Evolutionary conservation across 2,888 invertebrate genomes (phyloP).

Genomic region (Eupelmus urozonus): DNA sequence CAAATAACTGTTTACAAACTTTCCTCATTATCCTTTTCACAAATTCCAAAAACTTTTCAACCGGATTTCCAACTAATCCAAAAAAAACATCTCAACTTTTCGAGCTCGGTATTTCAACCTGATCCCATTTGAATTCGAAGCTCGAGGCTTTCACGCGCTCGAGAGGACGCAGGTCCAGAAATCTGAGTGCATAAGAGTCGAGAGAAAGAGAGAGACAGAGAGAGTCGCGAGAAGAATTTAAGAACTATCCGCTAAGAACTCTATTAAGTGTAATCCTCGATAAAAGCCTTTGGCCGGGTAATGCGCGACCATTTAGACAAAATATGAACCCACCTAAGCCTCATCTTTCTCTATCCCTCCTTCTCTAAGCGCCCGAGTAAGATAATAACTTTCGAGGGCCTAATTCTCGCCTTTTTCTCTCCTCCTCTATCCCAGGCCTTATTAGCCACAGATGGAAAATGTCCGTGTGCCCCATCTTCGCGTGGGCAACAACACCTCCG

Average conservation of each 20-base stretch:
- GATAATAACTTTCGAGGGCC: slow-evolving; percentile 26
- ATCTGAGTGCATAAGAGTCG: no score
- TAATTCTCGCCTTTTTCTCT: background rate
- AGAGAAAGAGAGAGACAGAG: no score
- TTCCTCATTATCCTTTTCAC: no score
- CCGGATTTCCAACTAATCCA: no score
- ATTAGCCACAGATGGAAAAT: slow-evolving; percentile 14
- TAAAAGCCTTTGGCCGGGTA: slow-evolving; percentile 50
- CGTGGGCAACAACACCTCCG: background rate
- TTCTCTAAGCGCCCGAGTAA: background rate
- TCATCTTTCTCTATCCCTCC: background rate
- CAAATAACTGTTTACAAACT: no score
- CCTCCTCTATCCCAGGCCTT: slow-evolving; percentile 1
- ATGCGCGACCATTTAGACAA: slow-evolving; percentile 57
- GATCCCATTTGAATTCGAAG: no score
- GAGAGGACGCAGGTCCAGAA: no score
- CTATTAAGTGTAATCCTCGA: slow-evolving; percentile 60
- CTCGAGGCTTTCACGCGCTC: no score
- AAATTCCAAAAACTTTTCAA: no score
- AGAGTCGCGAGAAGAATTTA: slow-evolving; percentile 45
- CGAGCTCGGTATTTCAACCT: background rate
- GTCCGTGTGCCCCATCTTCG: background rate
- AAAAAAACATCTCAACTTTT: no score
- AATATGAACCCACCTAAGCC: slow-evolving; percentile 24
- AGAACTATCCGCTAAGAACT: slow-evolving; percentile 59